phyloP scores from a whole-genome alignment of 2,797 vertebrate genomes.

The Falco berigora region DNA sequence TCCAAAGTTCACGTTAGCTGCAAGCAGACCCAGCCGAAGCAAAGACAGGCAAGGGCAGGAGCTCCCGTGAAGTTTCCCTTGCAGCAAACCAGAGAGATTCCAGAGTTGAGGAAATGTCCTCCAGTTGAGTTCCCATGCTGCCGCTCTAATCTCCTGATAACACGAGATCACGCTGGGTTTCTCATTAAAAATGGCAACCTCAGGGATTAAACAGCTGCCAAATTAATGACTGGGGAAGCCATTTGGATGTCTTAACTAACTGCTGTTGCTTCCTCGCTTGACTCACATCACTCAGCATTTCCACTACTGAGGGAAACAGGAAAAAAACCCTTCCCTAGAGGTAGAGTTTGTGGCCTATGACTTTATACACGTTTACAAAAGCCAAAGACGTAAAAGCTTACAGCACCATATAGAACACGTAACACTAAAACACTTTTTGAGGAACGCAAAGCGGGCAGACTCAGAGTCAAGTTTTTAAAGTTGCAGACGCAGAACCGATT shows the following conservation, averaged over 20 bases:
- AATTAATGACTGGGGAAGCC: conserved; percentile 3
- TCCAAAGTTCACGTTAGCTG: not conserved
- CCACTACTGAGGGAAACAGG: not conserved
- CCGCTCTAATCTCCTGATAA: not conserved
- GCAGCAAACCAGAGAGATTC: not conserved
- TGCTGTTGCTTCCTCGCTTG: not conserved
- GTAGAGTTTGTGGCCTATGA: not conserved
- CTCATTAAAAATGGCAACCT: conserved; percentile 50
- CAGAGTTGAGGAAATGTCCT: conserved; percentile 19
- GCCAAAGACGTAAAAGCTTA: not conserved
- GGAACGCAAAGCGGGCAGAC: not conserved
- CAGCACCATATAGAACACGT: not conserved
- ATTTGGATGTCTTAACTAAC: not conserved
- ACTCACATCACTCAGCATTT: not conserved
- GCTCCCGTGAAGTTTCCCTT: not conserved
- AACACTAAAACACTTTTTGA: not conserved
- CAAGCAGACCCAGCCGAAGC: not conserved
- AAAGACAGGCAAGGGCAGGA: not conserved
- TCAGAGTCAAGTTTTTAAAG: not conserved
- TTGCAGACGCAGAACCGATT: not conserved
- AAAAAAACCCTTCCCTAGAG: conserved; percentile 37
- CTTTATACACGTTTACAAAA: not conserved
- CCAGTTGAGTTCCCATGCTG: not conserved
- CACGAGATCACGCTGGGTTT: not conserved
- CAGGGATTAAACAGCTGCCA: conserved; percentile 48